Evolutionary conservation across 2,888 invertebrate genomes (phyloP), one percentile per base, ranked within the genome.

Genomic region (Aquatica leii): DNA sequence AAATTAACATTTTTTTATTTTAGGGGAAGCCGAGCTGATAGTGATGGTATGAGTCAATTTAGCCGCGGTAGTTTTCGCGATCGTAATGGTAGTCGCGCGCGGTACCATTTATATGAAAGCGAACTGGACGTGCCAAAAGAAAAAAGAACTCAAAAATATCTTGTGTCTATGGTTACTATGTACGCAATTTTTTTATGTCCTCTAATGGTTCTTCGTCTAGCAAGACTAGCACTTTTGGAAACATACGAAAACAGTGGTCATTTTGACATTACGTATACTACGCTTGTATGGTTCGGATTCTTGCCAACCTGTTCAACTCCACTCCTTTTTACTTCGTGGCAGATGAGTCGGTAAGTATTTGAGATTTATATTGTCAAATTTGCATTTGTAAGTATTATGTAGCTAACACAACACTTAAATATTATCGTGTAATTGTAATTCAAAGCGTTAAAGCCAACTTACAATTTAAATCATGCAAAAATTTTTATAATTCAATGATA

Each of bases 241-340:
- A 90, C 89, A 0, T 88, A 90, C 73, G 88, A 88, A 65, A 90
- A 90, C 76, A 84, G 84, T 50, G 85, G 84, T 34, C 87, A 88
- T 72, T 87, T 90, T 67, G 90, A 91, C 74, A 85, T 90, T 53
- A 87, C 87, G 1, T 91, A 87, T 76, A 84, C 87, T 49, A 84
- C 87, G 75, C 87, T 90, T 72, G 87, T 90, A 4, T 90, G 90
- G 89, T 80, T 90, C 58, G 90, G 87, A 0, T 91, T 90, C 72
- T 73, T 90, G 60, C 89, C 90, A 5, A 87, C 88, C 0, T 86
- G 89, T 60, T 84, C 86, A 17, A 90, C 88, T 17, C 91, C 91
- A 0, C 80, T 86, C 31, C 80, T 90, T 51, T 90, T 88, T 73
- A 85, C 85, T 6, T 83, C 85, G 0, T 90, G 90, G 86, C 84